Evolutionary conservation across 2,113 vertebrate genomes (phyloP).

Genomic region (Scalopus aquaticus): DNA sequence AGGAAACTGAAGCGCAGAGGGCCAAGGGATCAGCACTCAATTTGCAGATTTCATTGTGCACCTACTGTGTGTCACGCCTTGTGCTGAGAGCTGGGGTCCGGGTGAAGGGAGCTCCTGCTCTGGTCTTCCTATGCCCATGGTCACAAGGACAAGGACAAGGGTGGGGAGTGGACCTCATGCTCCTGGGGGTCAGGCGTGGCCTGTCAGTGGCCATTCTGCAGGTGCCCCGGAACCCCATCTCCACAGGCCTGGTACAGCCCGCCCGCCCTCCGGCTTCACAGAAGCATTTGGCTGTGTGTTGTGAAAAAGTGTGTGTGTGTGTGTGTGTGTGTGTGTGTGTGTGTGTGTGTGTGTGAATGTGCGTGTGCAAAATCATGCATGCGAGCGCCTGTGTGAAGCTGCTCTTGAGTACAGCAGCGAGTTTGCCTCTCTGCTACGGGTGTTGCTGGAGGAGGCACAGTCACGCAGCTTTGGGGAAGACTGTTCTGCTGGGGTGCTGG

Average conservation of each 20-base stretch:
- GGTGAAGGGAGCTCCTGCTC: not conserved
- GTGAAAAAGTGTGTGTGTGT: not conserved
- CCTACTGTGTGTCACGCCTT: not conserved
- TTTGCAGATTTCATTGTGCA: not conserved
- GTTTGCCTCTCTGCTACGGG: not conserved
- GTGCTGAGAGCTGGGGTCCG: not conserved
- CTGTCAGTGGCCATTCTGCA: accelerated
- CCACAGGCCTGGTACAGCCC: accelerated
- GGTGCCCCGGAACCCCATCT: too few species aligned
- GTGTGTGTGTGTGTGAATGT: not conserved
- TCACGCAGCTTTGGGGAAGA: not conserved
- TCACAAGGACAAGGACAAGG: not conserved
- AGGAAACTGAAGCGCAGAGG: not conserved
- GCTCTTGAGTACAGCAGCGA: accelerated
- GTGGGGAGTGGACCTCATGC: accelerated
- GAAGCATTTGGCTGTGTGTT: accelerated
- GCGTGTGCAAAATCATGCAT: too few species aligned
- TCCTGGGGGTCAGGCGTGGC: not conserved
- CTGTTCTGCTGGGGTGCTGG: not conserved
- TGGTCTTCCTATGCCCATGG: not conserved
- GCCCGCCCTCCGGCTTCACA: not conserved
- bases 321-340: too few species aligned
- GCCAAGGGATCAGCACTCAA: accelerated
- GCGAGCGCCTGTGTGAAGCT: not conserved
- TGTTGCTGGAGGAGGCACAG: accelerated